Conservation (phyloP, 2,888 invertebrate genomes). For the Willowsia nigromaculata region DNA sequence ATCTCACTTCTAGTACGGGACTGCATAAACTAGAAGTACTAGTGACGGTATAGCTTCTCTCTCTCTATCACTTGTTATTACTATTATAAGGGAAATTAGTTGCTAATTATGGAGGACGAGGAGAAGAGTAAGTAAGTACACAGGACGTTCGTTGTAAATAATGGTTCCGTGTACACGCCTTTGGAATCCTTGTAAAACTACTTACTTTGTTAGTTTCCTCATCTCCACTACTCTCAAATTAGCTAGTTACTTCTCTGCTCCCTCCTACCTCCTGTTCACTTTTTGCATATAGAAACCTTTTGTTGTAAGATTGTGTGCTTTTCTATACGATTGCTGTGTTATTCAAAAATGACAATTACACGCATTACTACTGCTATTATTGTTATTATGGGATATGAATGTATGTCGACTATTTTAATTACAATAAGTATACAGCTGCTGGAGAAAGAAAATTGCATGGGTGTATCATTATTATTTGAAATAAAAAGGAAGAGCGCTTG, state of each 20-base stretch:
- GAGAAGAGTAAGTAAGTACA: not conserved
- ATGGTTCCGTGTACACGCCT: constrained; percentile 35
- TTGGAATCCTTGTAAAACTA: constrained; percentile 7
- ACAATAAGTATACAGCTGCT: constrained; percentile 8
- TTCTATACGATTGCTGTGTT: not conserved
- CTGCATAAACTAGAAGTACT: not conserved
- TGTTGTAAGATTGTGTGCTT: too few relatives aligned
- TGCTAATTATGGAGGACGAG: constrained; percentile 25
- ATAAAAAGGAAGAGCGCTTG: not conserved
- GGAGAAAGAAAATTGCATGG: not conserved
- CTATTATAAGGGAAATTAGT: constrained; percentile 21
- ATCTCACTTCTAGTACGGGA: not conserved
- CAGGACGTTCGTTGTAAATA: constrained; percentile 1
- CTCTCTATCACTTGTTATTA: constrained; percentile 1
- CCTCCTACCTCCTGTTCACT: not conserved
- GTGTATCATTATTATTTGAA: not conserved
- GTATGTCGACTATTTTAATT: constrained; percentile 19
- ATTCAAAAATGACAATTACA: constrained; percentile 20
- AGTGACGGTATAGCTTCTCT: not conserved
- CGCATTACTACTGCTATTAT: constrained; percentile 17
- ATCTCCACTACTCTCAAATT: not conserved
- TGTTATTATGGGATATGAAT: not conserved
- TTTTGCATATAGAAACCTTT: not conserved
- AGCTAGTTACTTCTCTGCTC: not conserved
- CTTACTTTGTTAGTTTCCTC: constrained; percentile 11